These are phyloP conservation scores for Electrona antarctica DNA, from an alignment of 2,113 vertebrate genomes.

Conservation along the genomic window DNA sequence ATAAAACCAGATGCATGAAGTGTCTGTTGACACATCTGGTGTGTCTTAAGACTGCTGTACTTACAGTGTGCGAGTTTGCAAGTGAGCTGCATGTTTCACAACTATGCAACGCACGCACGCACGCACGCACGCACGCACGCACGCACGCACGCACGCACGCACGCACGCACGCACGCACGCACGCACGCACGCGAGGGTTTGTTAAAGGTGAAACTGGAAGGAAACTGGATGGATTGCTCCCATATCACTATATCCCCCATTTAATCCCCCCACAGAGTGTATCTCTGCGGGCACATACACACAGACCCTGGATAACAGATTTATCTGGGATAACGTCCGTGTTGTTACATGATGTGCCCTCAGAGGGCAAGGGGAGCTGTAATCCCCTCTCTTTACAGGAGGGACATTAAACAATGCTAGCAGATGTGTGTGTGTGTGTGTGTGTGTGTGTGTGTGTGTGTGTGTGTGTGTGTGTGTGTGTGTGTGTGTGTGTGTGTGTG, in stretches of 20 bases:
- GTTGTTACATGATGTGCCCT: conserved; percentile 52
- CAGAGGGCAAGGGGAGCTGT: conserved; percentile 49
- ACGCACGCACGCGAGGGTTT: conserved; percentile 7
- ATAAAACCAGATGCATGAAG: background rate
- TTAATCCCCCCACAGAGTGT: conserved; percentile 66
- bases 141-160: no score
- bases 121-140: no score
- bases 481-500: conserved; percentile 38
- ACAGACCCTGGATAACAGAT: conserved; percentile 69
- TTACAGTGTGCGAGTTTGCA: no score
- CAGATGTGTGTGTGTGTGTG: conserved; percentile 58
- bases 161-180: no score
- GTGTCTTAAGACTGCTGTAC: background rate
- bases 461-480: no score
- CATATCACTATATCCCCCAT: conserved; percentile 47
- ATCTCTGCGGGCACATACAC: conserved; percentile 30
- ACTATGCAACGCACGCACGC: no score
- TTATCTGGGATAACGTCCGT: conserved; percentile 71
- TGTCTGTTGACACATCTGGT: no score
- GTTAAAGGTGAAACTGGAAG: conserved; percentile 54
- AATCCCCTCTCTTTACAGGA: conserved; percentile 63
- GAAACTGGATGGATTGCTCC: conserved; percentile 57
- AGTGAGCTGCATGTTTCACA: conserved; percentile 6
- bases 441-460: no score
- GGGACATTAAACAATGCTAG: conserved; percentile 66